These are phyloP conservation scores for Synergus laeviventris DNA, from an alignment of 2,888 invertebrate species.

Conservation along the genomic window DNA sequence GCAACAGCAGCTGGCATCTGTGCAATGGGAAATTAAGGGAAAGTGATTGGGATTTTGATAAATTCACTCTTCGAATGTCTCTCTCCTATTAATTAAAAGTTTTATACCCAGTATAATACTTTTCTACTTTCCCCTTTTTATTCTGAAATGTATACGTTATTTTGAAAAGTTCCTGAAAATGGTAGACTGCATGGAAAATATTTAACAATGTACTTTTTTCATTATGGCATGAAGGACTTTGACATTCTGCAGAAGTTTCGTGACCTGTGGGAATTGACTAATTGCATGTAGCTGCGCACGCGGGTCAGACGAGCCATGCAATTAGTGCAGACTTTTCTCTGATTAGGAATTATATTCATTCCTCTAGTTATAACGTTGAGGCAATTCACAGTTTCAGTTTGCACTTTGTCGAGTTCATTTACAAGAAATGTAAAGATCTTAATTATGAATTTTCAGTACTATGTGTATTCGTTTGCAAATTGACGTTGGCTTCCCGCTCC, in stretches of 20 bases:
- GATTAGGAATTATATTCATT: constrained; percentile 35
- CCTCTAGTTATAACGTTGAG: not conserved
- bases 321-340: constrained; percentile 30
- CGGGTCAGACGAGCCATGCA: constrained; percentile 18
- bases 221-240: not conserved
- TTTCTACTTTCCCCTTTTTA: not conserved
- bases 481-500: not conserved
- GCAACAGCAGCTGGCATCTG: no score
- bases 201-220: not conserved
- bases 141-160: not conserved
- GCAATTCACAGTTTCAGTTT: constrained; percentile 28
- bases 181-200: not conserved
- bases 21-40: not conserved
- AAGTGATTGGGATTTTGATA: no score
- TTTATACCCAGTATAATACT: not conserved
- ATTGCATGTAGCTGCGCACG: constrained; percentile 26
- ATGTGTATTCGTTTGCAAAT: not conserved
- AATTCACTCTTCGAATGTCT: no score
- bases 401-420: constrained; percentile 14
- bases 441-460: constrained; percentile 13
- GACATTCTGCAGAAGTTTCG: constrained; percentile 24
- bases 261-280: constrained; percentile 36
- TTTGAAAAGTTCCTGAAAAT: not conserved
- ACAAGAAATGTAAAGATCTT: constrained; percentile 2
- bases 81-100: no score